A percentile compares a stretch with the other conserved stretches of the same genome.
These are phyloP conservation scores for Patiria pectinifera DNA, from an alignment of 53 echinoderm and acorn worm genomes.

Conservation along the genomic window DNA sequence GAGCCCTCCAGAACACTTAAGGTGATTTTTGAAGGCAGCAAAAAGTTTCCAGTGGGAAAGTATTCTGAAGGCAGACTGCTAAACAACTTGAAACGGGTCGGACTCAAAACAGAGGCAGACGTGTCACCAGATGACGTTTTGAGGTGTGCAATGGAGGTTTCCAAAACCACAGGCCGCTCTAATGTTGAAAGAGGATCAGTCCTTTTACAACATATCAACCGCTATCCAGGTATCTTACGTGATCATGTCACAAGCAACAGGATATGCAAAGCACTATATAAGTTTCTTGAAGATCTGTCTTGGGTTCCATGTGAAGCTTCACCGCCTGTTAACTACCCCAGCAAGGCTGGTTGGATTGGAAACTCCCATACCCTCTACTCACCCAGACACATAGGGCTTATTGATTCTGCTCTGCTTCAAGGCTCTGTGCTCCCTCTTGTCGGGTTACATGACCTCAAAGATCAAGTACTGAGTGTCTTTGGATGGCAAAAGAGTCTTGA, in stretches of 20 bases:
- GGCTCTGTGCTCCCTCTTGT: too few relatives aligned
- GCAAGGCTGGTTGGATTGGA: background rate
- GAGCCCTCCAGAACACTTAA: constrained; percentile 57
- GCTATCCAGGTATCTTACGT: too few relatives aligned
- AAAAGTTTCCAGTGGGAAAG: constrained; percentile 62
- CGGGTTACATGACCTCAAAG: too few relatives aligned
- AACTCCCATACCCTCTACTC: too few relatives aligned
- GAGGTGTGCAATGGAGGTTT: constrained; percentile 48
- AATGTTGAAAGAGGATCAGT: too few relatives aligned
- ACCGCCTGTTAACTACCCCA: constrained; percentile 54
- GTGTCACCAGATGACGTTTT: background rate
- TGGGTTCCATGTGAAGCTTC: constrained; percentile 68
- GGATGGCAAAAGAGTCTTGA: too few relatives aligned
- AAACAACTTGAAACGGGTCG: constrained; percentile 46
- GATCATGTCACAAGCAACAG: constrained; percentile 5
- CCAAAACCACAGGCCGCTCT: background rate
- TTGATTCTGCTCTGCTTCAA: too few relatives aligned
- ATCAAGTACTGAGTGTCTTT: too few relatives aligned
- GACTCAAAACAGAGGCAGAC: constrained; percentile 10
- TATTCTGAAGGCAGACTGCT: constrained; percentile 36
- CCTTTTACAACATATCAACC: too few relatives aligned
- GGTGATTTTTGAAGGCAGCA: constrained; percentile 36
- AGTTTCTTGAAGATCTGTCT: constrained; percentile 16
- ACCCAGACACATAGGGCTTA: too few relatives aligned
- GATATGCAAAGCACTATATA: background rate